Percentiles rank a stretch among this genome's conserved stretches.
Evolutionary conservation across 2,888 invertebrate genomes (phyloP).

Genomic region (Eremobia ochroleuca): DNA sequence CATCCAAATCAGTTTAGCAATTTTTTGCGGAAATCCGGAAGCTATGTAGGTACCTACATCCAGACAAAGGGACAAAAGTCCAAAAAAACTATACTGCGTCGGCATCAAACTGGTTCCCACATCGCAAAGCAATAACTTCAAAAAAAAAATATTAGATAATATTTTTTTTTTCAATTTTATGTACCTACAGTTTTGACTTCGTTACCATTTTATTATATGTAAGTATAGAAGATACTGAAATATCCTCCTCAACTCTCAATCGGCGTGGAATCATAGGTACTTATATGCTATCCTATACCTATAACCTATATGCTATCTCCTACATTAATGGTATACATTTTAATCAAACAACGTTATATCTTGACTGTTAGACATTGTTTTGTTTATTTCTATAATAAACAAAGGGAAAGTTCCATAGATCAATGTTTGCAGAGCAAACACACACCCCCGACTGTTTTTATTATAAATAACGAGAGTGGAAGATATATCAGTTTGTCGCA

Average conservation of each 20-base stretch:
- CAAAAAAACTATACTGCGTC: background rate
- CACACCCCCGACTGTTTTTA: slow-evolving; percentile 78
- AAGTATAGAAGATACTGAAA: background rate
- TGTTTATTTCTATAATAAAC: slow-evolving; percentile 76
- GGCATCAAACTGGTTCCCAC: background rate
- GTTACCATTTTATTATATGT: background rate
- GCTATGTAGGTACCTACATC: no score
- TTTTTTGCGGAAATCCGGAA: background rate
- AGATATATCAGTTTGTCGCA: slow-evolving; percentile 65
- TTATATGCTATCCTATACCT: background rate
- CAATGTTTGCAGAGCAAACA: slow-evolving; percentile 81
- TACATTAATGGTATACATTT: slow-evolving; percentile 18
- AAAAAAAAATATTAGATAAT: no score
- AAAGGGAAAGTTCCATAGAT: slow-evolving; percentile 70
- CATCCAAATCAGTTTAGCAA: background rate
- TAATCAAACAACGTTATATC: slow-evolving; percentile 11
- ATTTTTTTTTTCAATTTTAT: background rate
- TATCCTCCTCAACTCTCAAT: background rate
- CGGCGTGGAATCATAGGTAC: background rate
- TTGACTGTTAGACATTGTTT: slow-evolving; percentile 70
- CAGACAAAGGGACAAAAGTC: background rate
- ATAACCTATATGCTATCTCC: background rate
- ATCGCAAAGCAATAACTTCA: no score
- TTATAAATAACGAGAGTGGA: slow-evolving; percentile 74
- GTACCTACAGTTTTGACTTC: background rate